Evolutionary conservation across 2,888 invertebrate genomes (phyloP).

Genomic region (Euspilapteryx auroguttella): DNA sequence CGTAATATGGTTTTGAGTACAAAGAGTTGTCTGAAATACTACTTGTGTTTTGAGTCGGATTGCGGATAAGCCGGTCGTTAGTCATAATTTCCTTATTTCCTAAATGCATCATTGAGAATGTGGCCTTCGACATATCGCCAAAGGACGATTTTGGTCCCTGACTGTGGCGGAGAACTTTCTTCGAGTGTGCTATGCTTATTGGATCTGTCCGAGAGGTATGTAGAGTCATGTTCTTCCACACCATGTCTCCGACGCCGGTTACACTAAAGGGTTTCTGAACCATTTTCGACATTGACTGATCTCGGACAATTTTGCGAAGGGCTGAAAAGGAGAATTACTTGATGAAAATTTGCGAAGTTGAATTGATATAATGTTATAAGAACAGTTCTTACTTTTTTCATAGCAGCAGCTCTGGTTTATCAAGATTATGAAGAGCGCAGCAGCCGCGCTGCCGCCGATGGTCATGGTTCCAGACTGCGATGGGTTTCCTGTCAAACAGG

Average conservation of each 20-base stretch:
- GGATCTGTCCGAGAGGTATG: background rate
- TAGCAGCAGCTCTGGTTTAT: too few relatives aligned
- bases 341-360: conserved; percentile 4
- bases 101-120: too few relatives aligned
- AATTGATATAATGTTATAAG: background rate
- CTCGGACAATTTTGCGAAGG: conserved; percentile 39
- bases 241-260: conserved; percentile 6
- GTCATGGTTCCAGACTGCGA: too few relatives aligned
- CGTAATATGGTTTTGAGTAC: background rate
- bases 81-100: background rate
- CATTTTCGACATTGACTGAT: conserved; percentile 48
- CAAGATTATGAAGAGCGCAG: too few relatives aligned
- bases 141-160: background rate
- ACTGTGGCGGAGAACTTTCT: background rate
- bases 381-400: conserved; percentile 32
- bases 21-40: background rate
- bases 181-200: background rate
- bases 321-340: too few relatives aligned
- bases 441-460: too few relatives aligned
- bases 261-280: conserved; percentile 38
- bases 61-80: background rate
- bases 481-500: too few relatives aligned
- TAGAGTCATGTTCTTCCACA: conserved; percentile 7
- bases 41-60: background rate
- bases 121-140: background rate